phyloP scores from a whole-genome alignment of 2,113 vertebrate genomes.

The Hippocampus abdominalis region DNA sequence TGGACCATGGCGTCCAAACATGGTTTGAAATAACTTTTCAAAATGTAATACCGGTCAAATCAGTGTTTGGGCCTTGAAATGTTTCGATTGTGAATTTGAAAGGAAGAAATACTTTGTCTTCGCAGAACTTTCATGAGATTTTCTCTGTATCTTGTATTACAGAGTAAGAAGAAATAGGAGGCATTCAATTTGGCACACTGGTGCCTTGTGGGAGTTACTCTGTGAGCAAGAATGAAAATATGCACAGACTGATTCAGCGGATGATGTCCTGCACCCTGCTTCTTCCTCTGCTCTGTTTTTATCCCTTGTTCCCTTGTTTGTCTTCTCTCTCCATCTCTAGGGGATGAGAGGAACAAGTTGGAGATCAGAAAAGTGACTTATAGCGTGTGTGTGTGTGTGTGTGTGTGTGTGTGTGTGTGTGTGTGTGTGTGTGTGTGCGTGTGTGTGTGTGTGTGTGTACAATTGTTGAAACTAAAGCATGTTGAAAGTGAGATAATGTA shows the following conservation, averaged over 20 bases:
- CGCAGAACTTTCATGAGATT: constrained; percentile 47
- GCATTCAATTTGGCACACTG: constrained; percentile 56
- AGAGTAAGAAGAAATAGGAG: constrained; percentile 63
- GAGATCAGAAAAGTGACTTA: constrained; percentile 36
- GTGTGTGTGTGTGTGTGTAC: constrained; percentile 5
- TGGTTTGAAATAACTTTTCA: no score
- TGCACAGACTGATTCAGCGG: constrained; percentile 56
- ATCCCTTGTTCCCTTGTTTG: constrained; percentile 42
- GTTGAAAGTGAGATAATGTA: constrained; percentile 34
- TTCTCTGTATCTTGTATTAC: constrained; percentile 48
- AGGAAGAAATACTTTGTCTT: constrained; percentile 37
- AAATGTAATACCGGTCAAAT: constrained; percentile 9
- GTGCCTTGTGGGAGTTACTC: constrained; percentile 58
- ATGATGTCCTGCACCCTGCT: constrained; percentile 46
- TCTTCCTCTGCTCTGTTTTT: constrained; percentile 47
- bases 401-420: neutral
- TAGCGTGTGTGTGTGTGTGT: neutral
- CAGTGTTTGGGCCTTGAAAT: neutral
- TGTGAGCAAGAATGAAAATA: constrained; percentile 60
- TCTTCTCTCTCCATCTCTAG: constrained; percentile 38
- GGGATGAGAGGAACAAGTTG: constrained; percentile 40
- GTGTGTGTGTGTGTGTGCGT: constrained; percentile 3
- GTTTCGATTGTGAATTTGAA: constrained; percentile 19
- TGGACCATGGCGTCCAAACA: no score
- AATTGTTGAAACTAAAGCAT: constrained; percentile 18